Conservation (phyloP, 2,113 vertebrate species). For the Nothobranchius kuhntae region DNA sequence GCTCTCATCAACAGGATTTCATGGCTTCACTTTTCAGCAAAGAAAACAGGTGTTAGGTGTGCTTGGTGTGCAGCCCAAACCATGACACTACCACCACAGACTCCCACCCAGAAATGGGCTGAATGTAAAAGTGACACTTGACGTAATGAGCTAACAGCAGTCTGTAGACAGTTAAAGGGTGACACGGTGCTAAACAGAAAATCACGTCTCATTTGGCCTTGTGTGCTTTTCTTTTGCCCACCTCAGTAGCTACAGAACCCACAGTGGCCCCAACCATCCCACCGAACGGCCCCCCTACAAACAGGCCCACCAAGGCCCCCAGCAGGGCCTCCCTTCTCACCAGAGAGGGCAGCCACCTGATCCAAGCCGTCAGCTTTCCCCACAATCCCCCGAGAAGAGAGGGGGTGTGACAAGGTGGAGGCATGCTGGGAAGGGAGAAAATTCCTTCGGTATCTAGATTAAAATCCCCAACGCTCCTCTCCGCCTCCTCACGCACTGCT, state of each 20-base stretch:
- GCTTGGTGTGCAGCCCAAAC: background rate
- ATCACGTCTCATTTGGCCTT: conserved; percentile 55
- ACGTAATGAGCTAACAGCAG: background rate
- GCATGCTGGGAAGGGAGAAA: conserved; percentile 20
- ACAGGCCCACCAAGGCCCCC: conserved; percentile 75
- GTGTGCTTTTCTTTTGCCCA: conserved; percentile 68
- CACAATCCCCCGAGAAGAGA: conserved; percentile 63
- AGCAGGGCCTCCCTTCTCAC: conserved; percentile 73
- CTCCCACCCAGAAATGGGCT: no score
- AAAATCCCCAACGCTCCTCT: conserved; percentile 53
- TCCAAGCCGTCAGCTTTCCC: conserved; percentile 67
- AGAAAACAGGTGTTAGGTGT: no score
- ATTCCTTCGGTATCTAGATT: conserved; percentile 40
- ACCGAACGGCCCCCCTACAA: conserved; percentile 75
- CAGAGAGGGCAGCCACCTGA: conserved; percentile 56
- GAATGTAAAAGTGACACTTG: no score
- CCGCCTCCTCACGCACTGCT: conserved; percentile 53
- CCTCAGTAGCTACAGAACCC: conserved; percentile 79
- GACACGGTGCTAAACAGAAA: no score
- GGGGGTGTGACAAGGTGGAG: conserved; percentile 16
- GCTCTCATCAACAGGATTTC: no score
- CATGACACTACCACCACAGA: background rate
- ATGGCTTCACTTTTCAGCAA: no score
- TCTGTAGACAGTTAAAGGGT: conserved; percentile 16
- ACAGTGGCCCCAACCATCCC: conserved; percentile 75